Percentiles rank a stretch among this genome's conserved stretches.
Conservation (phyloP, 64 coral and sea anemone species). For the Montipora sp. region DNA sequence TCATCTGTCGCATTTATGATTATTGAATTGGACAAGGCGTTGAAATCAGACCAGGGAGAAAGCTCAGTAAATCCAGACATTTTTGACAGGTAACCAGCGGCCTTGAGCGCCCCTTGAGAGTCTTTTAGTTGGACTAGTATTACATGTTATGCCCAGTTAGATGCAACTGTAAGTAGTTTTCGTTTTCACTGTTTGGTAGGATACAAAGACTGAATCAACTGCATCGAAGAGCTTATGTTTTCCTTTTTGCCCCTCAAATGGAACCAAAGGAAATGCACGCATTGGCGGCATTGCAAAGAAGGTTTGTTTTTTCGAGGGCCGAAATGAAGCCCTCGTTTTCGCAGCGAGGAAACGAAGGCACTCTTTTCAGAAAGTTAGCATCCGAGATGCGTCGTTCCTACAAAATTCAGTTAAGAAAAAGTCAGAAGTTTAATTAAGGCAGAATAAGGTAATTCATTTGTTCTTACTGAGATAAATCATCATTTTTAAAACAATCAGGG, state of each 20-base stretch:
- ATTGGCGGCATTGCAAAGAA: slow-evolving; percentile 76
- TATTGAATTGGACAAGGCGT: slow-evolving; percentile 47
- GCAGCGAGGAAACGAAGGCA: no score
- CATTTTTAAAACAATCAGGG: no score
- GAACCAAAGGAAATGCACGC: slow-evolving; percentile 41
- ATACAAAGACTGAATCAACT: slow-evolving; percentile 85
- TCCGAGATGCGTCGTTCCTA: no score
- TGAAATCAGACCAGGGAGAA: slow-evolving; percentile 25
- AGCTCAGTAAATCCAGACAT: slow-evolving; percentile 44
- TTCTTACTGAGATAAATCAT: no score
- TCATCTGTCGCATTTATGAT: slow-evolving; percentile 94
- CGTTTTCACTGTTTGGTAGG: slow-evolving; percentile 12
- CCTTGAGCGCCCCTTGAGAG: background rate
- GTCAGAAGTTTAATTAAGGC: no score
- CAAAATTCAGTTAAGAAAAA: no score
- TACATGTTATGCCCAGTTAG: background rate
- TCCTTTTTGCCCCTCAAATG: slow-evolving; percentile 60
- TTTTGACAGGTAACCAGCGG: slow-evolving; percentile 61
- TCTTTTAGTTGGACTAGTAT: background rate
- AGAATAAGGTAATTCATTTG: no score
- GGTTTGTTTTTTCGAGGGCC: slow-evolving; percentile 27
- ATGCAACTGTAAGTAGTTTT: background rate
- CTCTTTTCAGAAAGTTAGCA: no score
- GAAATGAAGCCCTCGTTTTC: no score
- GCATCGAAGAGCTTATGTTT: slow-evolving; percentile 82